Evolutionary conservation across 1,140 invertebrate genomes (phyloP), one percentile per base, ranked within the genome.

Genomic region (Drosophila ambigua): DNA sequence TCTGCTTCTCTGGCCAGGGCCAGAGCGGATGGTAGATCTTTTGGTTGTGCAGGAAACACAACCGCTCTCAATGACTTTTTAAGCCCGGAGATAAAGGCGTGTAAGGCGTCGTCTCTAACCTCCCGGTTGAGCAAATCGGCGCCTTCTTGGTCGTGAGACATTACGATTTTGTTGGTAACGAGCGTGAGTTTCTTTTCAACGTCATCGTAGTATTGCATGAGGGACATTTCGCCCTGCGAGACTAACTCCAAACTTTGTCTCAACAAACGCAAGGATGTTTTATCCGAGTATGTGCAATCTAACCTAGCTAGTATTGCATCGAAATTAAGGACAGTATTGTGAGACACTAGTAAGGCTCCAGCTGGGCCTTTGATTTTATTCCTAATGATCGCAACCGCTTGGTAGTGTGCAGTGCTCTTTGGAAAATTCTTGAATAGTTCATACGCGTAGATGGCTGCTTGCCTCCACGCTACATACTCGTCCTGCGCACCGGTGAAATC

Each of bases 301-400:
- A 63, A 20, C 45, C 43, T 49, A 24, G 43, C 44, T 7, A 57
- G 8, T 24, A 64, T 64, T 23, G 62, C 62, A 31, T 57, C 43
- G 49, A 66, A 66, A 44, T 66, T 59, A n/a, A 66, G 35, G 9
- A 66, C 64, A 51, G 64, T 63, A 28, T 63, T 63, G 24, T 53
- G 11, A 13, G 61, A 63, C 26, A 54, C 61, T 13, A 63, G 43
- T 20, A 69, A 20, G 28, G 44, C 49, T 45, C 59, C 45, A n/a
- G 57, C 55, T 68, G 57, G 8, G 2, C 51, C 45, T 45, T 35
- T 68, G 35, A 68, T 68, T 45, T 62, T 62, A 9, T 62, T 68
- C 31, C 64, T 52, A 41, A 66, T 66, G 24, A 66, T 67, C 6
- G 48, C 57, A 5, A 44, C 26, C 11, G 49, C 39, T 54, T 61